These are phyloP conservation scores for Calyptomena viridis DNA, from an alignment of 2,113 vertebrate species.

Conservation along the genomic window DNA sequence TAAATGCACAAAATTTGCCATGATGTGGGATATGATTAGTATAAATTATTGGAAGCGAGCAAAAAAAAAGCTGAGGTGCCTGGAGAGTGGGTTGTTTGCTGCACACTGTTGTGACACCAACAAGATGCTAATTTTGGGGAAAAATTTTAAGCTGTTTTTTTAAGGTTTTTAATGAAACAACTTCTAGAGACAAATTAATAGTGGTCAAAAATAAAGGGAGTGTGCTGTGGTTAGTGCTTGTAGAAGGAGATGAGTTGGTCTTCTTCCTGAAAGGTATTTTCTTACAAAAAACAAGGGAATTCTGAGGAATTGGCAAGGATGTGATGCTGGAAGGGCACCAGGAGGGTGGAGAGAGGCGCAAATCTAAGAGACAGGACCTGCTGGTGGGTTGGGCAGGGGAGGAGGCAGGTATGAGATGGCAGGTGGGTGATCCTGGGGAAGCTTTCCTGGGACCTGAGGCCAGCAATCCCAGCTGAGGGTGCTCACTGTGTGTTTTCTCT, in stretches of 20 bases:
- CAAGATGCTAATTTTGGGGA: background rate
- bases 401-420: background rate
- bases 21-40: background rate
- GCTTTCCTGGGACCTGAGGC: too few relatives aligned
- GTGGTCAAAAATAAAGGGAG: accelerated
- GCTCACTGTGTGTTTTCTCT: background rate
- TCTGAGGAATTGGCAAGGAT: background rate
- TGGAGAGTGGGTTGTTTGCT: background rate
- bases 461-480: background rate
- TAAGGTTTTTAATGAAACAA: background rate
- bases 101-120: background rate
- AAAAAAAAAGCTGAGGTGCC: too few relatives aligned
- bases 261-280: background rate
- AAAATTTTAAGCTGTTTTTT: background rate
- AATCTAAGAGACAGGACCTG: background rate
- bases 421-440: background rate
- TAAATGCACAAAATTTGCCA: background rate
- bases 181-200: background rate
- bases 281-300: background rate
- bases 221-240: background rate
- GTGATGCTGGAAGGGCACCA: background rate
- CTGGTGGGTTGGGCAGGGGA: background rate
- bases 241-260: background rate
- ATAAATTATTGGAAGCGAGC: background rate
- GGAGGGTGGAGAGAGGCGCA: background rate